Conservation (phyloP, 2,113 vertebrate genomes). For the Gulo gulo region DNA sequence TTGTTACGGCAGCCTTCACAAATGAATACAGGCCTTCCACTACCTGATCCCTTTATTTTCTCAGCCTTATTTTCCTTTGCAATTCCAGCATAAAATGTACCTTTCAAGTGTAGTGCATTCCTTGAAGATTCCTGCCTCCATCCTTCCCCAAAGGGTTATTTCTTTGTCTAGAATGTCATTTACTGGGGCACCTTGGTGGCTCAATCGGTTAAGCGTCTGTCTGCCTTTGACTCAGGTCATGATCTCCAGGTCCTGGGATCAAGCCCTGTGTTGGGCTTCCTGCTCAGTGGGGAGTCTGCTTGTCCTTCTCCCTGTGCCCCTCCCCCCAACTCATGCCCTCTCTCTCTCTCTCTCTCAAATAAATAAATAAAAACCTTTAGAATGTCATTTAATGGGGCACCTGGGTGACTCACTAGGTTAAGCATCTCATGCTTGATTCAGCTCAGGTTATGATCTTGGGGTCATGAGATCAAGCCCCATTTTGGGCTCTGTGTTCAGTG, state of each 20-base stretch:
- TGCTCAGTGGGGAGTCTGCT: not conserved
- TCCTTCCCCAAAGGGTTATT: not conserved
- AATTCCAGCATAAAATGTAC: not conserved
- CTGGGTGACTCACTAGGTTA: not conserved
- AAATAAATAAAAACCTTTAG: not conserved
- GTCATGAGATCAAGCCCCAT: not conserved
- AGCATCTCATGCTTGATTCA: not conserved
- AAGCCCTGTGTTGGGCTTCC: not conserved
- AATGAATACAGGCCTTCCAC: not conserved
- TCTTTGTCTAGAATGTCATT: not conserved
- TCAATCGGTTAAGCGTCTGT: not conserved
- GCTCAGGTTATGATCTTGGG: not conserved
- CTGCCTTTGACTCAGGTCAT: not conserved
- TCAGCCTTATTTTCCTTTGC: not conserved
- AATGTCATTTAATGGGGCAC: not conserved
- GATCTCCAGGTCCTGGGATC: not conserved
- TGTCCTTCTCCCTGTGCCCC: not conserved
- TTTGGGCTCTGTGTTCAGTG: not conserved
- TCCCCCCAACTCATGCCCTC: not conserved
- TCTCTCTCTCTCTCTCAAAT: not conserved
- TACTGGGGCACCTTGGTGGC: too few species aligned
- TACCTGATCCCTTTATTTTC: not conserved
- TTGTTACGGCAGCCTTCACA: not conserved
- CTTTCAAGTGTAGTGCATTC: not conserved
- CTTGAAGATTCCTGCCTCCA: not conserved